Evolutionary conservation across 1,140 invertebrate genomes (phyloP), one percentile per base, ranked within the genome.

Genomic region (Brachionus angularis): DNA sequence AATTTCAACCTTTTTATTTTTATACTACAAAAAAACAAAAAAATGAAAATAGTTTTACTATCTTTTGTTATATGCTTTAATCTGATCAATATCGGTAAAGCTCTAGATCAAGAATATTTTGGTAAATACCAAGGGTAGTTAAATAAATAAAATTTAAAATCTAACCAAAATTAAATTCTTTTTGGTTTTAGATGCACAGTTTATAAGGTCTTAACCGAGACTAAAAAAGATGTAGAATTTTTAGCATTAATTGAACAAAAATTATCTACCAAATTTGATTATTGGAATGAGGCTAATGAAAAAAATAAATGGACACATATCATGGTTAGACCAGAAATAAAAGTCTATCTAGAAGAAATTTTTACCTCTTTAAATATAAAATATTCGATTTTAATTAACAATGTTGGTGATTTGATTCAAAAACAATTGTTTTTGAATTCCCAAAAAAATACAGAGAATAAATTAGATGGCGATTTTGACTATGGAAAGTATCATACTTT

Each of bases 401-500:
- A 64, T 31, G 42, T 64, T 18, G 58, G 42, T 31, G 12, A 3
- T 29, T 27, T 46, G 1, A 47, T 47, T 46, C 39, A 64, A 31
- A 46, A 64, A 31, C 58, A 64, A 47, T 16, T 46, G 12, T 10
- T 33, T 46, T 47, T 47, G 21, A 46, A 64, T 18, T 58, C 53
- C 1, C 27, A 31, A 47, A 10, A 31, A 1, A 46, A 31, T 10
- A 14, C 2, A 29, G 39, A 4, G 12, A 1, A 3, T 3, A n/a
- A 12, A 8, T 12, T 12, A 12, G 34, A 8, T 12, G 36, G 39
- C 53, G 55, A 53, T 29, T 74, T 75, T 55, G 62, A 73, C 25
- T 75, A 75, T 47, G 52, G 61, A 0, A 71, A 71, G 49, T 74
- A 74, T 53, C 74, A 75, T 44, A 53, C 49, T 18, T 62, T 75